Percentiles rank a stretch among this genome's conserved stretches.
phyloP scores from a whole-genome alignment of 2,797 vertebrate species.

The Chrysocyon brachyurus region DNA sequence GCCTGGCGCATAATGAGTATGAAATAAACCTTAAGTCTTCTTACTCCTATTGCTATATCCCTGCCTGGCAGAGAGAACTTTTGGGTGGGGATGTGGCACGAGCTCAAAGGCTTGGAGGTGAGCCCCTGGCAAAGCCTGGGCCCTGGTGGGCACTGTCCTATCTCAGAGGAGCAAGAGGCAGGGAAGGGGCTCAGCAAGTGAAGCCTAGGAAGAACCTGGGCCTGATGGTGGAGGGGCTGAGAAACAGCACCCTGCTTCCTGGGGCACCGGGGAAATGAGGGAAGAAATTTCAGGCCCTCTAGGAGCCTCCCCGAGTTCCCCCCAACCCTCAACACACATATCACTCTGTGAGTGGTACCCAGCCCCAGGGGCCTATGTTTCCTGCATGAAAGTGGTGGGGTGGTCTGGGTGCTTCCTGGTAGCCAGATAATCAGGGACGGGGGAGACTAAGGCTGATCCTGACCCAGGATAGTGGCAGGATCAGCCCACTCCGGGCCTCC shows the following conservation, averaged over 20 bases:
- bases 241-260: background rate
- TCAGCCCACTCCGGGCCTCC: background rate
- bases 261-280: background rate
- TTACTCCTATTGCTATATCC: background rate
- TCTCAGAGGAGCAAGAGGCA: background rate
- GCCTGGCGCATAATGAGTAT: background rate
- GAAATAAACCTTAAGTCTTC: background rate
- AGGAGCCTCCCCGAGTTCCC: background rate
- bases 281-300: background rate
- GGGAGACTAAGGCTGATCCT: background rate
- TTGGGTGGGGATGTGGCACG: accelerated
- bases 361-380: background rate
- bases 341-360: background rate
- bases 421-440: background rate
- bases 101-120: background rate
- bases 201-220: background rate
- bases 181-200: background rate
- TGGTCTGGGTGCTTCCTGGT: background rate
- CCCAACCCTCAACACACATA: background rate
- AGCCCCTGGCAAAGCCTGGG: background rate
- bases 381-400: background rate
- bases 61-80: background rate
- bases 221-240: background rate
- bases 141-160: background rate
- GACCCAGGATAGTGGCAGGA: background rate